Evolutionary conservation across 2,888 invertebrate species (phyloP), one percentile per base, ranked within the genome.

Genomic region (Dryococelus australis): DNA sequence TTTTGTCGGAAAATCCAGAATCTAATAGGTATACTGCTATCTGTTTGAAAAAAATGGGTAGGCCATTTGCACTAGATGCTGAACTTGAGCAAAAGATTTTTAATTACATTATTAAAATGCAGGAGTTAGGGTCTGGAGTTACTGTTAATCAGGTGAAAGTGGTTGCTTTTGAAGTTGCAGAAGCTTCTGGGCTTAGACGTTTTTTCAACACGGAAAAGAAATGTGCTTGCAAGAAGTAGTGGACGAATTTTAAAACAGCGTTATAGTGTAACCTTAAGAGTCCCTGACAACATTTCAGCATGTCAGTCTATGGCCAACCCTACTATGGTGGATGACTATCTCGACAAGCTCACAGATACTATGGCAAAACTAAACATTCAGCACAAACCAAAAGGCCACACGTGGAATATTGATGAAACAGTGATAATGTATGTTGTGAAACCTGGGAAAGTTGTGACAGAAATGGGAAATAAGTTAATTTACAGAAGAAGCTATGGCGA

Each of bases 81-180:
- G 81, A 86, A 43, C 43, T 43, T 20, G 80, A 86, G 47, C 86
- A 80, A 24, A 35, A 80, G 13, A 8, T n/a, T n/a, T n/a, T n/a
- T n/a, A n/a, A n/a, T n/a, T n/a, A n/a, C n/a, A n/a, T n/a, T n/a
- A n/a, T n/a, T 80, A 9, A n/a, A n/a, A 86, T 86, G 86, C 81
- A 86, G 51, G 86, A 86, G 43, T 47, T 86, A 43, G n/a, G 86
- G n/a, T 86, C 81, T 86, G 86, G 47, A 4, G 13, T 80, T 24
- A 86, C 80, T 35, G 81, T 80, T n/a, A 79, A 86, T 43, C 43
- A 80, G 0, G n/a, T 80, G 43, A 86, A 80, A 86, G 43, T 43
- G n/a, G 24, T 43, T 47, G 86, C 81, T 10, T 86, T 43, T 27
- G 51, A 86, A 12, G 65, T 85, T 16, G 85, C 85, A 51, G 85